Evolutionary conservation across 2,888 invertebrate species (phyloP).

Genomic region (Heliconius sara): DNA sequence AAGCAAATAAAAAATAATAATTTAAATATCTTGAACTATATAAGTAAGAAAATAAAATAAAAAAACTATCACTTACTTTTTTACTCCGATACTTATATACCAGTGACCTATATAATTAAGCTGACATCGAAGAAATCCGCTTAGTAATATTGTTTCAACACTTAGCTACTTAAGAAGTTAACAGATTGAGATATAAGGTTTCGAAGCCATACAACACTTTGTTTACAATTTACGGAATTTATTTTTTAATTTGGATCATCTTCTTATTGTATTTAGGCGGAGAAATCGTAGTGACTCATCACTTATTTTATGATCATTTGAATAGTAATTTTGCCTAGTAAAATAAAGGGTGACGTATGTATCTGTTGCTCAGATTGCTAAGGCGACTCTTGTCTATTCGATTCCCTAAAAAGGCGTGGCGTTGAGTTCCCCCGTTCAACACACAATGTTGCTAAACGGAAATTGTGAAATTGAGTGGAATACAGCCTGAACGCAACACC

Average conservation of each 20-base stretch:
- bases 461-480: too few relatives aligned
- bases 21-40: not conserved
- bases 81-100: not conserved
- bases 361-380: too few relatives aligned
- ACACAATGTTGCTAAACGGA: too few relatives aligned
- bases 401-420: too few relatives aligned
- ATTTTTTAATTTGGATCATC: not conserved
- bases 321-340: too few relatives aligned
- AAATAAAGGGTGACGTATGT: too few relatives aligned
- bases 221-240: conserved; percentile 14
- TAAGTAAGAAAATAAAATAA: not conserved
- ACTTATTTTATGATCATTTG: too few relatives aligned
- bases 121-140: conserved; percentile 35
- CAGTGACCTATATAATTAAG: conserved; percentile 32
- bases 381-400: too few relatives aligned
- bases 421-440: too few relatives aligned
- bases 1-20: not conserved
- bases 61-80: not conserved
- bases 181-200: conserved; percentile 37
- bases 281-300: too few relatives aligned
- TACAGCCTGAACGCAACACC: too few relatives aligned
- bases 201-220: conserved; percentile 30
- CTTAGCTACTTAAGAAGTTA: conserved; percentile 39
- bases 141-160: conserved; percentile 37
- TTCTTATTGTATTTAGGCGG: not conserved